Base-by-base conservation (phyloP, 2,888 invertebrate species). In the Apamea sordens region DNA sequence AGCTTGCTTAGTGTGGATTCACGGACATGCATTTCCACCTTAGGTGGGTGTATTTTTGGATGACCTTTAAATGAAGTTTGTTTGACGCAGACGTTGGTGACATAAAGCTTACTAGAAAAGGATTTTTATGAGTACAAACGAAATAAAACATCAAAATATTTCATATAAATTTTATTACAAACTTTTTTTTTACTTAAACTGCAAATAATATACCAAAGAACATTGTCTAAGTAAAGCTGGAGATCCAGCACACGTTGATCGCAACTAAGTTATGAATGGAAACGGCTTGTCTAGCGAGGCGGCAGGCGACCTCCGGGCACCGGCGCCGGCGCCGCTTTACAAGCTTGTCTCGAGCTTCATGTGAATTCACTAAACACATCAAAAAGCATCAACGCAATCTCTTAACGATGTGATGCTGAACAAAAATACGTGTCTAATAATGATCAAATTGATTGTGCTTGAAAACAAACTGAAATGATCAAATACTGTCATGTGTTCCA, bases 131-230 rank as follows among this genome's bases (percentile, higher is more conserved):
- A 10, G 21, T 28, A 24, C 13, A 61, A 89, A 93, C 6, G 15
- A 90, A 94, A 90, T 91, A 88, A 95, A 95, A 94, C 92, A 83
- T 79, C 69, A 44, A 67, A 76, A 85, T 92, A 93, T 95, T 95
- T 95, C 93, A 93, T 97, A 96, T 94, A 96, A 96, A 96, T 96
- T 97, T 97, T 96, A 96, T 96, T 96, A 96, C 95, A 96, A 96
- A 97, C 94, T 94, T 93, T 95, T 95, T 93, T 80, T 93, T 94
- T 92, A 95, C 94, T 96, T 95, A 94, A 92, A 94, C 94, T 95
- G 95, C 96, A 96, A 96, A 95, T 95, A 93, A 96, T 95, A 95
- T 94, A 96, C 93, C 94, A 93, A 94, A 94, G 93, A 95, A 94
- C 92, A 93, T 92, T 92, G 93, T 93, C 92, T 94, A 94, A 93